Conservation (phyloP, 2,888 invertebrate genomes). For the Miltochrista miniata region DNA sequence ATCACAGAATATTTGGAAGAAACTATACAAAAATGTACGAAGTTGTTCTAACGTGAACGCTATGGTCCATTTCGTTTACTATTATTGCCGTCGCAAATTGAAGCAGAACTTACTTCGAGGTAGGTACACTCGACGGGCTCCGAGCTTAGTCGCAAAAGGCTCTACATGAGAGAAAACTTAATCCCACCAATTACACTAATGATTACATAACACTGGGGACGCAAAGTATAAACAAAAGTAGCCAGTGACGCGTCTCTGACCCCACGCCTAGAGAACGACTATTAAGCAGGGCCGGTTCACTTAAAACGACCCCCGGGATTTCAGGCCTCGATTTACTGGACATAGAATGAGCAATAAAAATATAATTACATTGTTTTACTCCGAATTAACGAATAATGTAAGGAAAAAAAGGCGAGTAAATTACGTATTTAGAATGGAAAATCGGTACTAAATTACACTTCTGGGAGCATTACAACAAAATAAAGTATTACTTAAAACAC, state of each 20-base stretch:
- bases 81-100: slow-evolving; percentile 41
- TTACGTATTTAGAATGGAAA: slow-evolving; percentile 56
- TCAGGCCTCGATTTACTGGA: slow-evolving; percentile 74
- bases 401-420: slow-evolving; percentile 56
- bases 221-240: slow-evolving; percentile 64
- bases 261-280: slow-evolving; percentile 65
- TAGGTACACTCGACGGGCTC: slow-evolving; percentile 25
- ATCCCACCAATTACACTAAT: slow-evolving; percentile 60
- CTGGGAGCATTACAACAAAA: slow-evolving; percentile 54
- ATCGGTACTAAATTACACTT: slow-evolving; percentile 55
- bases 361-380: slow-evolving; percentile 77
- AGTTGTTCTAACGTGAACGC: slow-evolving; percentile 25
- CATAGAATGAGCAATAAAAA: slow-evolving; percentile 79
- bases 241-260: slow-evolving; percentile 54
- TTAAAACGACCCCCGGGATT: slow-evolving; percentile 71
- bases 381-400: slow-evolving; percentile 62
- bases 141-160: slow-evolving; percentile 44
- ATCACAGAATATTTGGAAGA: slow-evolving; percentile 22
- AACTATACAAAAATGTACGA: slow-evolving; percentile 27
- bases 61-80: slow-evolving; percentile 28
- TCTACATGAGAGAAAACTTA: slow-evolving; percentile 51
- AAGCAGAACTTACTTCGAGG: slow-evolving; percentile 26
- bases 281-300: slow-evolving; percentile 73
- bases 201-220: slow-evolving; percentile 66
- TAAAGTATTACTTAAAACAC: slow-evolving; percentile 51